These are phyloP conservation scores for Leucosticte australis DNA, from an alignment of 2,113 vertebrate genomes.

Conservation along the genomic window DNA sequence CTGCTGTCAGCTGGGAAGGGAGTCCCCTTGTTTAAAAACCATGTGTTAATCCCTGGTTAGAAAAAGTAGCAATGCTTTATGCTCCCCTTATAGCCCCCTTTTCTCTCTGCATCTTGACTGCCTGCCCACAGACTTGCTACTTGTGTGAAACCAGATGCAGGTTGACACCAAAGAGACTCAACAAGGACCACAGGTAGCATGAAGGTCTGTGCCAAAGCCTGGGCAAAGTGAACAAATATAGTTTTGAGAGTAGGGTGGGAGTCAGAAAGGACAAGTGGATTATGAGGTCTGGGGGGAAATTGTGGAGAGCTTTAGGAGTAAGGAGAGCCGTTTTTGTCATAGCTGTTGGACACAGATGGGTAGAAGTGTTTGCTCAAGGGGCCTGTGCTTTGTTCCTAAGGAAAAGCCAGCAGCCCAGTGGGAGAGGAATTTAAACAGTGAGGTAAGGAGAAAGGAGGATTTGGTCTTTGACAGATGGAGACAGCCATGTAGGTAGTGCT, in stretches of 20 bases:
- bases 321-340: neutral
- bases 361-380: neutral
- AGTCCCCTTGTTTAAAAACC: slow-evolving; percentile 71
- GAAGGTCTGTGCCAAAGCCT: neutral
- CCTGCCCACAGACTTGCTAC: neutral
- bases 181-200: neutral
- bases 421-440: slow-evolving; percentile 27
- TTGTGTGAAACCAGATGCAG: neutral
- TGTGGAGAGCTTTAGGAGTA: neutral
- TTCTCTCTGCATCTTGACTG: neutral
- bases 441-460: slow-evolving; percentile 12
- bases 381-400: neutral
- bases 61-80: neutral
- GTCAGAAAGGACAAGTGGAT: neutral
- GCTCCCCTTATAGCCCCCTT: neutral
- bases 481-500: fast-evolving
- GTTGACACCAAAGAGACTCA: neutral
- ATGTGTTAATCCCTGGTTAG: slow-evolving; percentile 61
- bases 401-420: neutral
- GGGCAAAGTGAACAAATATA: neutral
- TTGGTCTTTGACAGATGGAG: slow-evolving; percentile 12
- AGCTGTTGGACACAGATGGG: neutral
- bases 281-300: neutral
- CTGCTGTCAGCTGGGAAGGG: slow-evolving; percentile 74
- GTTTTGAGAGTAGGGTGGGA: neutral